Evolutionary conservation across 2,797 vertebrate genomes (phyloP).

Genomic region (Delichon dasypus): DNA sequence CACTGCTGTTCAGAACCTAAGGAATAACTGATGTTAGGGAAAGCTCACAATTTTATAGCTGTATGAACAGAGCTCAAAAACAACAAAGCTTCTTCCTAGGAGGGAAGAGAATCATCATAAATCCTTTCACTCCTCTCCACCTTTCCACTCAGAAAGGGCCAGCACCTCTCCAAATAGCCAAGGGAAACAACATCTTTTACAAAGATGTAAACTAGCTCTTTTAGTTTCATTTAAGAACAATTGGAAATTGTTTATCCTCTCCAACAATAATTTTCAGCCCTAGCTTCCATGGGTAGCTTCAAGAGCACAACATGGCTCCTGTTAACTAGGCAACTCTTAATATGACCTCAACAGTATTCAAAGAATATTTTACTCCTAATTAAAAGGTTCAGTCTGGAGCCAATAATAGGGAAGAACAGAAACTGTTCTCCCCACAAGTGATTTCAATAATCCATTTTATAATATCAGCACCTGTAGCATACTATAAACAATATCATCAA

Average conservation of each 20-base stretch:
- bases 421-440: not conserved
- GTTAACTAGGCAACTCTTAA: not conserved
- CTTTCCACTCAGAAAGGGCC: not conserved
- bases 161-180: not conserved
- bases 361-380: not conserved
- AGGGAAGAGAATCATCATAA: not conserved
- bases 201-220: not conserved
- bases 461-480: not conserved
- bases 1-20: not conserved
- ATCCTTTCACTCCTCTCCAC: not conserved
- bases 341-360: not conserved
- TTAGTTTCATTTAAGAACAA: not conserved
- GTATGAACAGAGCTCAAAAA: not conserved
- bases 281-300: not conserved
- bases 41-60: not conserved
- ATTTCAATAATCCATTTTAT: not conserved
- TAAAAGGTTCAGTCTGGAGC: not conserved
- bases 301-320: not conserved
- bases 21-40: not conserved
- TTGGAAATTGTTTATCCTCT: not conserved
- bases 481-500: not conserved
- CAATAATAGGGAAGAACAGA: not conserved
- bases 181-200: not conserved
- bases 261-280: not conserved
- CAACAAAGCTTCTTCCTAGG: not conserved